phyloP scores from a whole-genome alignment of 2,113 vertebrate species.

The Peromyscus polionotus region DNA sequence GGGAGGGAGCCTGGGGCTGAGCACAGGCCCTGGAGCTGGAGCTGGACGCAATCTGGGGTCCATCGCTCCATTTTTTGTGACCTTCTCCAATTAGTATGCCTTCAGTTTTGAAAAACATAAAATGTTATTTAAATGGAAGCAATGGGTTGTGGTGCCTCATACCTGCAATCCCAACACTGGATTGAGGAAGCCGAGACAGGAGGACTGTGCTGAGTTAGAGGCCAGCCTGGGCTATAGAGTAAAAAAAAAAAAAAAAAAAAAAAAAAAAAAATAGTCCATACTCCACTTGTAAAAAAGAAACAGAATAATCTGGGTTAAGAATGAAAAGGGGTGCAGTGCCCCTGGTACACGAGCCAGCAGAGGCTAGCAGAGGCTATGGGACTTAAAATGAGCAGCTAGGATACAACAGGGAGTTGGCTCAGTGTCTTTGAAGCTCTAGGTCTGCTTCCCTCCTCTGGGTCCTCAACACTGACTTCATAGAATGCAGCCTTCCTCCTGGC shows the following conservation, averaged over 20 bases:
- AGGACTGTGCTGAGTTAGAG: neutral
- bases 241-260: neutral
- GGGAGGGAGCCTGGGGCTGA: neutral
- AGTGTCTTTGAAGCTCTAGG: neutral
- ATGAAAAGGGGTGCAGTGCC: neutral
- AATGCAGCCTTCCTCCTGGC: neutral
- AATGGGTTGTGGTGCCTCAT: neutral
- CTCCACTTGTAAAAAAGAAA: neutral
- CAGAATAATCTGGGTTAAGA: neutral
- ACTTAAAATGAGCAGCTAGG: neutral
- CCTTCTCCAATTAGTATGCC: neutral
- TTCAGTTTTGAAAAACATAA: slow-evolving; percentile 44
- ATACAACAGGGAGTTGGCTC: neutral
- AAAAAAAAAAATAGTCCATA: no score
- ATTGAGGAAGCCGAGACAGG: neutral
- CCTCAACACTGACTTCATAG: neutral
- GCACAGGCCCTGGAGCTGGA: neutral
- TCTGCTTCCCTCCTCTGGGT: neutral
- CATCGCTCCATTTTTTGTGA: neutral
- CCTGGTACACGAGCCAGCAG: neutral
- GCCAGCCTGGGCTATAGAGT: neutral
- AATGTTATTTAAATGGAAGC: neutral
- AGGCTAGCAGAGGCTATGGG: neutral
- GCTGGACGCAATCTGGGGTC: neutral
- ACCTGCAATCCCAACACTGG: neutral